Conservation (phyloP, 2,888 invertebrate species). For the Galeopsomyia nigrocyanea region DNA sequence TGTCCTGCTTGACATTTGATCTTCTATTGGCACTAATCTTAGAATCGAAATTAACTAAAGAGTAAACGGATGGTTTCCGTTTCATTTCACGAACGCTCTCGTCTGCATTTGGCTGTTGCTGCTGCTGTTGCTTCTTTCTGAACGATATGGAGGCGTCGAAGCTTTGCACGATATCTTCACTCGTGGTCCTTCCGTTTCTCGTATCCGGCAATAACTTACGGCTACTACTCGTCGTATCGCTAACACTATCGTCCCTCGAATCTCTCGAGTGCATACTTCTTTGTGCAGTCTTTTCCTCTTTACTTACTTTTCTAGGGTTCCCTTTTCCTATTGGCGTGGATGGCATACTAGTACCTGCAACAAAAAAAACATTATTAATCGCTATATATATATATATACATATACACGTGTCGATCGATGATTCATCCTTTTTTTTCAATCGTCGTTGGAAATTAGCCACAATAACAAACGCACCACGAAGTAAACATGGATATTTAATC, state of each 20-base stretch:
- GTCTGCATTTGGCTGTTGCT: slow-evolving; percentile 34
- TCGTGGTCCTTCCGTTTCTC: slow-evolving; percentile 48
- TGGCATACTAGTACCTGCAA: slow-evolving; percentile 60
- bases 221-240: slow-evolving; percentile 42
- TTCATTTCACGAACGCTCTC: slow-evolving; percentile 51
- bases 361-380: slow-evolving; percentile 4
- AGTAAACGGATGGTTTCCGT: slow-evolving; percentile 54
- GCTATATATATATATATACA: neutral
- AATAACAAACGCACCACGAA: too few relatives aligned
- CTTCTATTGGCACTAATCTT: slow-evolving; percentile 49
- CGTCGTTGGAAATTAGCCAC: too few relatives aligned
- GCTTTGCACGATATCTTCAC: slow-evolving; percentile 51
- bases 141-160: slow-evolving; percentile 50
- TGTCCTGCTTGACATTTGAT: slow-evolving; percentile 46
- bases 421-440: neutral
- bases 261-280: slow-evolving; percentile 49
- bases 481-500: slow-evolving; percentile 9
- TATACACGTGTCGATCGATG: neutral
- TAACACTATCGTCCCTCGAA: slow-evolving; percentile 45
- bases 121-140: slow-evolving; percentile 32
- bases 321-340: slow-evolving; percentile 62
- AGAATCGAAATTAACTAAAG: slow-evolving; percentile 52
- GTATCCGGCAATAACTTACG: slow-evolving; percentile 48
- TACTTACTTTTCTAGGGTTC: slow-evolving; percentile 61
- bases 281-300: slow-evolving; percentile 63